Evolutionary conservation across 2,797 vertebrate genomes (phyloP).

Genomic region (Megalops cyprinoides): DNA sequence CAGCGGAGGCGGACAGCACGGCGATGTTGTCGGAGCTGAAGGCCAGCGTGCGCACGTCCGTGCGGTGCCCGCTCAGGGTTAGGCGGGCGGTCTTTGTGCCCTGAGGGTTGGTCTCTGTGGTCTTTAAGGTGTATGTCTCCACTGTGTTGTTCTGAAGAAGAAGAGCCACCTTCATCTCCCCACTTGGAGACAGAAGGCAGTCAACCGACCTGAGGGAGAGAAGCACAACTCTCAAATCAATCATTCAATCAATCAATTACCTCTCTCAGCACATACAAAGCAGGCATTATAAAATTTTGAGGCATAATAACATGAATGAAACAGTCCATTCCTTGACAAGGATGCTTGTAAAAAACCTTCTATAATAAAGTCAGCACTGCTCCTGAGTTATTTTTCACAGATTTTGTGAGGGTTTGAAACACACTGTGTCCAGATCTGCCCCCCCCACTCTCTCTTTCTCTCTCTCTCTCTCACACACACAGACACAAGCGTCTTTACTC

Average conservation of each 20-base stretch:
- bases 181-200: conserved; percentile 78
- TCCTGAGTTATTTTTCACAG: not conserved
- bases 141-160: conserved; percentile 93
- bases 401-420: not conserved
- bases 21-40: conserved; percentile 98
- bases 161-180: conserved; percentile 86
- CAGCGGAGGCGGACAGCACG: conserved; percentile 89
- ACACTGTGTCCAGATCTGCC: too few species aligned
- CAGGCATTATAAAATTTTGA: too few species aligned
- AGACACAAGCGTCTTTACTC: conserved; percentile 44
- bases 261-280: too few species aligned
- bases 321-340: too few species aligned
- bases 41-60: conserved; percentile 87
- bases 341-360: not conserved
- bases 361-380: not conserved
- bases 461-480: too few species aligned
- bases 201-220: conserved; percentile 81
- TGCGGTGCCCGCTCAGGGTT: conserved; percentile 88
- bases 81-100: conserved; percentile 78
- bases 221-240: not conserved
- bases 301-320: not conserved
- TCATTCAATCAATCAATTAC: not conserved
- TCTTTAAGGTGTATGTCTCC: conserved; percentile 80
- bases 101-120: conserved; percentile 58
- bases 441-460: too few species aligned